These are phyloP conservation scores for Drosophila lutescens DNA, from an alignment of 2,888 invertebrate genomes.

Conservation along the genomic window DNA sequence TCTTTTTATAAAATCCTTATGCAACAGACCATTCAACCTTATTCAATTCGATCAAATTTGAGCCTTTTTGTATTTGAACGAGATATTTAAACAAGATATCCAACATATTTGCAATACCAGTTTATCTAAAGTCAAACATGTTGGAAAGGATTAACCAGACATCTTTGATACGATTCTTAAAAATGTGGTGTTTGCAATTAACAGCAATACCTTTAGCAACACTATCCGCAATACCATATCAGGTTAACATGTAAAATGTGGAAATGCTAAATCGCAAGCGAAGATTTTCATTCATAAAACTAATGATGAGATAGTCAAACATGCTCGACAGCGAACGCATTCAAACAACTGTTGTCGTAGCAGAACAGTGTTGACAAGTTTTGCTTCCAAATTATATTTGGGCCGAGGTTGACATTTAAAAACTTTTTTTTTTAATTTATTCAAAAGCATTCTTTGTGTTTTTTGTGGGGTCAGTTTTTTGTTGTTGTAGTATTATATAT, in stretches of 20 bases:
- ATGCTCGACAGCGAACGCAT: conserved; percentile 39
- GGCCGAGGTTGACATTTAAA: not conserved
- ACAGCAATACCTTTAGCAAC: no score
- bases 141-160: not conserved
- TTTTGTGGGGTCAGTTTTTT: no score
- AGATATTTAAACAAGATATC: no score
- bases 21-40: not conserved
- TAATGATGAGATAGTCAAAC: conserved; percentile 9
- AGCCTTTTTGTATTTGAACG: not conserved
- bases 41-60: not conserved
- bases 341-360: not conserved
- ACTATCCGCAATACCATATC: no score
- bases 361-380: not conserved
- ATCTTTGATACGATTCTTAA: not conserved
- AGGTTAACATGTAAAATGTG: no score
- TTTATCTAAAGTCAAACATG: conserved; percentile 1
- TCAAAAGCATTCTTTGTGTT: not conserved
- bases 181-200: no score
- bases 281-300: conserved; percentile 66
- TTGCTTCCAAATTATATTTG: not conserved
- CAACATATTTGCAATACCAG: not conserved
- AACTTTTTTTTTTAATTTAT: not conserved
- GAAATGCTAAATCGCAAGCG: not conserved
- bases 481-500: no score
- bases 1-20: conserved; percentile 6